Conservation (phyloP, 2,888 invertebrate species). For the Atrina japonica region DNA sequence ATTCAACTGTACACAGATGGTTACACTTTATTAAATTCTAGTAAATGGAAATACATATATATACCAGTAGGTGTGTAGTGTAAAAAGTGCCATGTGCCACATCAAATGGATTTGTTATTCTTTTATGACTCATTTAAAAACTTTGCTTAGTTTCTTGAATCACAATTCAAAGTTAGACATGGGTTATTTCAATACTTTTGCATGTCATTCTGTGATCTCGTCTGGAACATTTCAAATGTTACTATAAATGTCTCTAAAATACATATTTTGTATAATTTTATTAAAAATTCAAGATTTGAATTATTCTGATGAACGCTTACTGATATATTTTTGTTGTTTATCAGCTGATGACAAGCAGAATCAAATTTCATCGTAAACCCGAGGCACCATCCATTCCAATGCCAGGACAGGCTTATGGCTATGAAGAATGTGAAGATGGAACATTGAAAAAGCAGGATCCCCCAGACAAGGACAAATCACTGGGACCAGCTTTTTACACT, state of each 20-base stretch:
- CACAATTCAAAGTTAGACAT: no score
- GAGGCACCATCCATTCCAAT: constrained; percentile 80
- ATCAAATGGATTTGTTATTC: no score
- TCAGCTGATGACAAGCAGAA: constrained; percentile 71
- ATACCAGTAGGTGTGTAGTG: no score
- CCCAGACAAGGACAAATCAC: constrained; percentile 73
- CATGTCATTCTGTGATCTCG: no score
- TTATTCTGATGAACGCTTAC: background rate
- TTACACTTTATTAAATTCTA: no score
- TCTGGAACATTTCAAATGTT: no score
- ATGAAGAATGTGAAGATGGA: constrained; percentile 80
- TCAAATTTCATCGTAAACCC: constrained; percentile 78
- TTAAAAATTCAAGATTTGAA: background rate
- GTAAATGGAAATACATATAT: no score
- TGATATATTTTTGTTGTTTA: constrained; percentile 14
- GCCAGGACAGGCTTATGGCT: constrained; percentile 80
- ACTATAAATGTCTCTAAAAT: background rate
- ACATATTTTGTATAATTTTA: background rate
- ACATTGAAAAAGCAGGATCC: constrained; percentile 78
- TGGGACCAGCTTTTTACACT: constrained; percentile 80
- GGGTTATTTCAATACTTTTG: no score
- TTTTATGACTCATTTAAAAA: no score
- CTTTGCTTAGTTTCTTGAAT: no score
- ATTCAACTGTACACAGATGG: no score
- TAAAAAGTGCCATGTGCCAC: no score